Evolutionary conservation across 2,797 vertebrate genomes (phyloP).

Genomic region (Tamandua tetradactyla): DNA sequence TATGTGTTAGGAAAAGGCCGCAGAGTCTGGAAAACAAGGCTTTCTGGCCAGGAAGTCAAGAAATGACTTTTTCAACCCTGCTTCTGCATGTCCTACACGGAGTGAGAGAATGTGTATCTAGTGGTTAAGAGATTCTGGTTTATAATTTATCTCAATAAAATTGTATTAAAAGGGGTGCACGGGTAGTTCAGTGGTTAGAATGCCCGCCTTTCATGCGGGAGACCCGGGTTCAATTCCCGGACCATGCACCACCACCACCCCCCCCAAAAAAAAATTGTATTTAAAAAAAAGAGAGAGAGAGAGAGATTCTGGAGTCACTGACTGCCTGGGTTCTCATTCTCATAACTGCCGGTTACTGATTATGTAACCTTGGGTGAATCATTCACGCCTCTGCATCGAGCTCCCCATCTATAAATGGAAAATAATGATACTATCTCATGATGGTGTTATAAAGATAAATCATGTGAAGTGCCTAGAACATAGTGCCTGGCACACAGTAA

Average conservation of each 20-base stretch:
- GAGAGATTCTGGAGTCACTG: neutral
- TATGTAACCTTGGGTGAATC: neutral
- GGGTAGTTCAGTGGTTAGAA: too few species aligned
- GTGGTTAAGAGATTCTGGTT: neutral
- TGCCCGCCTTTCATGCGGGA: too few species aligned
- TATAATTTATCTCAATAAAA: too few species aligned
- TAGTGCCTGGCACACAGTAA: neutral
- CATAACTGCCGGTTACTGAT: neutral
- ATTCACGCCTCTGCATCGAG: neutral
- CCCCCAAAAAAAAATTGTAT: too few species aligned
- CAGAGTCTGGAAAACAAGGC: slow-evolving; percentile 32
- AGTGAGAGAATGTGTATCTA: neutral
- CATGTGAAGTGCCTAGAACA: neutral
- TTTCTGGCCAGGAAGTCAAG: neutral
- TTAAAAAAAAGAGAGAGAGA: too few species aligned
- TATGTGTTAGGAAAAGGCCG: slow-evolving; percentile 40
- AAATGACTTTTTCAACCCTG: neutral
- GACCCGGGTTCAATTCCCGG: too few species aligned
- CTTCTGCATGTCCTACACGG: neutral
- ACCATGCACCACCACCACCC: too few species aligned
- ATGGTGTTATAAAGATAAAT: neutral
- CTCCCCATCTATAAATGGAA: neutral
- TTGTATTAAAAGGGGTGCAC: too few species aligned
- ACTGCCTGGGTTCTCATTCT: neutral
- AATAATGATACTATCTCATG: neutral